These are phyloP conservation scores for Pachycephus smyrnensis DNA, from an alignment of 2,888 invertebrate species.

Conservation along the genomic window DNA sequence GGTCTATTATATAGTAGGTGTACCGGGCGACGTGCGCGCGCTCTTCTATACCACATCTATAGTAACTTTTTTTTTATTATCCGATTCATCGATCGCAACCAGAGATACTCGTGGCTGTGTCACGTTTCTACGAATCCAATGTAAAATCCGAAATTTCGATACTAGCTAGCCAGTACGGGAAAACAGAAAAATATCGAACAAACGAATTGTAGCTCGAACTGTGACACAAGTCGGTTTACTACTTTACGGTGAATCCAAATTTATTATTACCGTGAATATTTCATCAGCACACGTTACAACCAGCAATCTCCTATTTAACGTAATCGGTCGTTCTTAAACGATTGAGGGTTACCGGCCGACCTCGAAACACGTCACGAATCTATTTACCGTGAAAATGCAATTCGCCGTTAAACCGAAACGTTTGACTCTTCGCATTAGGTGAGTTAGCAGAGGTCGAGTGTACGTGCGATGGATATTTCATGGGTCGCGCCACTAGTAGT, in stretches of 20 bases:
- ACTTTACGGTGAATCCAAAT: too few relatives aligned
- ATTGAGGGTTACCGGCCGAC: background rate
- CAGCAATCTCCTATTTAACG: background rate
- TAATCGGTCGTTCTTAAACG: background rate
- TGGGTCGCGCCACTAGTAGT: background rate
- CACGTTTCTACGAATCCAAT: background rate
- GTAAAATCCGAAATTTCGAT: background rate
- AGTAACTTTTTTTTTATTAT: background rate
- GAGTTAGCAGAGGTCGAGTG: background rate
- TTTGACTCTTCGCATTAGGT: slow-evolving; percentile 8
- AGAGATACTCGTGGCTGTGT: background rate
- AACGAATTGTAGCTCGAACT: background rate
- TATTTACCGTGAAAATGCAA: slow-evolving; percentile 28
- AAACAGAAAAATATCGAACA: background rate
- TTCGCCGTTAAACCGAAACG: slow-evolving; percentile 26
- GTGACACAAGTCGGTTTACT: too few relatives aligned
- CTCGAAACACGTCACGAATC: slow-evolving; percentile 30
- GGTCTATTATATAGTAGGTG: too few relatives aligned
- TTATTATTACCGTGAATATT: background rate
- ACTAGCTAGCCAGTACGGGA: background rate
- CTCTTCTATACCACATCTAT: background rate
- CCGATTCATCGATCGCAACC: background rate
- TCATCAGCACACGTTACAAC: background rate
- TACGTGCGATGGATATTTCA: background rate
- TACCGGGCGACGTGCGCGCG: background rate